A percentile compares a stretch with the other conserved stretches of the same genome.
phyloP scores from a whole-genome alignment of 2,888 invertebrate species.

The Limenitis camilla region DNA sequence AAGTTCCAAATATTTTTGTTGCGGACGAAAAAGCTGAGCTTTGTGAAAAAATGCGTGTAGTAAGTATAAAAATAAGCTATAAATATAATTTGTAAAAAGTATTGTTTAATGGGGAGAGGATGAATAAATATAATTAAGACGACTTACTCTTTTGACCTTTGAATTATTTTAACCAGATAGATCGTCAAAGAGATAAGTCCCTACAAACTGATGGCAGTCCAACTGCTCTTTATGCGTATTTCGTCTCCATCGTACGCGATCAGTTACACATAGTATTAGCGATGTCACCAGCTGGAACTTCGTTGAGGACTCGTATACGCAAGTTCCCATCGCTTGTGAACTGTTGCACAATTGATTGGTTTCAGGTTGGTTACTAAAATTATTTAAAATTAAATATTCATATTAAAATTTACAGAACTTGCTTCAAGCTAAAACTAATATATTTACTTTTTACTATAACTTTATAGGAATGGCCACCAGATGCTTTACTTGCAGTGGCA shows the following conservation, averaged over 20 bases:
- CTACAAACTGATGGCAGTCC: conserved; percentile 94
- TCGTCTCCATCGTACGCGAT: conserved; percentile 89
- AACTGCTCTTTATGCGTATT: conserved; percentile 92
- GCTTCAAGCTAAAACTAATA: not conserved
- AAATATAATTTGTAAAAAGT: too few relatives aligned
- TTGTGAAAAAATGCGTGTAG: conserved; percentile 91
- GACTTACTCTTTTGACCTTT: too few relatives aligned
- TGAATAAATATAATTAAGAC: too few relatives aligned
- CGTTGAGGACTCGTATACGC: conserved; percentile 85
- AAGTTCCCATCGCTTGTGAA: conserved; percentile 95
- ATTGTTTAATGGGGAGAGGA: too few relatives aligned
- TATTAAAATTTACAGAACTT: not conserved
- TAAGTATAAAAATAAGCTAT: too few relatives aligned
- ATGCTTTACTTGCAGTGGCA: conserved; percentile 92
- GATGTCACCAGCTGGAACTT: conserved; percentile 93
- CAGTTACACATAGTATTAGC: conserved; percentile 92
- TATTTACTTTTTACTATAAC: not conserved
- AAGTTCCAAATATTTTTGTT: conserved; percentile 92
- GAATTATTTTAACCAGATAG: too few relatives aligned
- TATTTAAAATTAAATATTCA: not conserved
- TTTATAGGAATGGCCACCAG: conserved; percentile 90
- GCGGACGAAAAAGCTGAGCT: conserved; percentile 91
- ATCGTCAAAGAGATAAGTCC: conserved; percentile 89
- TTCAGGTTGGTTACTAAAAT: conserved; percentile 73
- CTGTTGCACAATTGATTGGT: conserved; percentile 97